phyloP scores from a whole-genome alignment of 2,797 vertebrate genomes.

The Danio jaintianensis region DNA sequence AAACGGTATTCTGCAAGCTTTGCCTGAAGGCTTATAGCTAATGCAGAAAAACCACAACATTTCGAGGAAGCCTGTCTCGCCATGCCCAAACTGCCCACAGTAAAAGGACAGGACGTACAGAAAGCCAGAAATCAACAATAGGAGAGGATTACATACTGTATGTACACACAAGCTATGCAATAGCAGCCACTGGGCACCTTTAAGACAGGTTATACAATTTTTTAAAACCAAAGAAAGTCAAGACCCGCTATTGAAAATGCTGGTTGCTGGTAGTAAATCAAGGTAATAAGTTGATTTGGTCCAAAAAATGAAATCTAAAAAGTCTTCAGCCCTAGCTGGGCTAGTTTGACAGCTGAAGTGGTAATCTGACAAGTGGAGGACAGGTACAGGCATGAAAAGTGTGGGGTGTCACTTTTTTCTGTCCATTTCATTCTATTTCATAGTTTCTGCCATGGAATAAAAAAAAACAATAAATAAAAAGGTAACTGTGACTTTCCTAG shows the following conservation, averaged over 20 bases:
- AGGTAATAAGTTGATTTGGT: neutral
- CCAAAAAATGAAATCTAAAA: neutral
- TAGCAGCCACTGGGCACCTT: neutral
- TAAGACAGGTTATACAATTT: neutral
- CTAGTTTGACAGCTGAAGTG: constrained; percentile 35
- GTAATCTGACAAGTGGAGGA: constrained; percentile 39
- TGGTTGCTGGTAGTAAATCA: neutral
- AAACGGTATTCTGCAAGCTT: constrained; percentile 42
- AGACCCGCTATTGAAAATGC: neutral
- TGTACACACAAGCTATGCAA: constrained; percentile 22
- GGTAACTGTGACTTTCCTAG: no score
- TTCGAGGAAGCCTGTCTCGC: constrained; percentile 42
- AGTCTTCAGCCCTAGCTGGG: neutral
- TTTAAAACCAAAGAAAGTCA: neutral
- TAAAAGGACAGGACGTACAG: constrained; percentile 29
- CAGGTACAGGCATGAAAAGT: constrained; percentile 53
- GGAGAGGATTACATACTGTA: neutral
- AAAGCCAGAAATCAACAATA: constrained; percentile 54
- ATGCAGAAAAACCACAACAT: constrained; percentile 51
- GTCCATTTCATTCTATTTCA: constrained; percentile 30
- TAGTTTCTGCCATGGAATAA: no score
- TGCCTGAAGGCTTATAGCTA: constrained; percentile 58
- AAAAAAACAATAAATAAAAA: no score
- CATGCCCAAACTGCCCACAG: constrained; percentile 38
- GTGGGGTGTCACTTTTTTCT: constrained; percentile 33